Percentiles rank a stretch among this genome's conserved stretches.
Evolutionary conservation across 2,888 invertebrate species (phyloP).

Genomic region (Petrophora chlorosata): DNA sequence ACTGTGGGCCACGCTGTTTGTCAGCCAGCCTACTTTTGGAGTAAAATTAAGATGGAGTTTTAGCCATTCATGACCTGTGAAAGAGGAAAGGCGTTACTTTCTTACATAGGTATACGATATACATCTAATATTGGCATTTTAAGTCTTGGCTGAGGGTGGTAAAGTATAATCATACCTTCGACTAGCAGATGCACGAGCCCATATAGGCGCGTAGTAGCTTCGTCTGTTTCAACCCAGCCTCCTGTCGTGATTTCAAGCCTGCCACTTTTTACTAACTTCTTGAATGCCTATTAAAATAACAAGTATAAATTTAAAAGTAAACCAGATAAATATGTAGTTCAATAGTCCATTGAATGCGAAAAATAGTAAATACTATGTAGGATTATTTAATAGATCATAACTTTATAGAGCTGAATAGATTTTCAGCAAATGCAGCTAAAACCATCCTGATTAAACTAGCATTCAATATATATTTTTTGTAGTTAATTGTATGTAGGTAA

Average conservation of each 20-base stretch:
- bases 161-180: conserved; percentile 85
- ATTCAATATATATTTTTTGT: too few relatives aligned
- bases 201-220: conserved; percentile 93
- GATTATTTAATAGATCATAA: background rate
- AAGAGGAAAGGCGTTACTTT: conserved; percentile 3
- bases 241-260: conserved; percentile 95
- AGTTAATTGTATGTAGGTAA: too few relatives aligned
- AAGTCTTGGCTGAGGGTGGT: conserved; percentile 1
- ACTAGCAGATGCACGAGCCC: conserved; percentile 95
- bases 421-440: too few relatives aligned
- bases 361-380: conserved; percentile 12
- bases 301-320: too few relatives aligned
- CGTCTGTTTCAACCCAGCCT: conserved; percentile 97
- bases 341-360: too few relatives aligned
- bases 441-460: too few relatives aligned
- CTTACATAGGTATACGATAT: background rate
- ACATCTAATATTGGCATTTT: background rate
- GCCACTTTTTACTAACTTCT: conserved; percentile 89
- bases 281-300: conserved; percentile 88
- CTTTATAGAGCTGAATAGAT: background rate
- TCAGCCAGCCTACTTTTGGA: conserved; percentile 94
- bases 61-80: conserved; percentile 94
- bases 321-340: too few relatives aligned
- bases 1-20: conserved; percentile 97
- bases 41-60: conserved; percentile 90